Percentiles rank a stretch among this genome's conserved stretches.
phyloP scores from a whole-genome alignment of 2,113 vertebrate genomes.

The Nerophis lumbriciformis region DNA sequence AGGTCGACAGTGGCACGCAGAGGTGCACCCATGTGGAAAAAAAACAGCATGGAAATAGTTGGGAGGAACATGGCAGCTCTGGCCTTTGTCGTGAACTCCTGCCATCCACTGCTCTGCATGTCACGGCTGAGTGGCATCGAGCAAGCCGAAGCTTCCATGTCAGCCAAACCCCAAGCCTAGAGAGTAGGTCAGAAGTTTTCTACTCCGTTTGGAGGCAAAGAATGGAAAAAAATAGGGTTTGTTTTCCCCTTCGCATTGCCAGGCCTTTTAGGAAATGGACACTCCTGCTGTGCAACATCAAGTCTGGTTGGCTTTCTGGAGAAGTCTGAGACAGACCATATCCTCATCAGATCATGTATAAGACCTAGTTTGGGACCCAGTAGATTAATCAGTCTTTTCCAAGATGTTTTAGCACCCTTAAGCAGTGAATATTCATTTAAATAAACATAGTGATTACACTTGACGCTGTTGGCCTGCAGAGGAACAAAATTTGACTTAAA shows the following conservation, averaged over 20 bases:
- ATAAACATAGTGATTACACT: constrained; percentile 45
- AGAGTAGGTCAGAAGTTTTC: constrained; percentile 57
- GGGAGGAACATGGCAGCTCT: constrained; percentile 57
- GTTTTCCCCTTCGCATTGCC: constrained; percentile 61
- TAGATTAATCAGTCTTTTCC: constrained; percentile 17
- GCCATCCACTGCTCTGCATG: constrained; percentile 51
- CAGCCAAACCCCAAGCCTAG: constrained; percentile 52
- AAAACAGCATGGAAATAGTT: constrained; percentile 31
- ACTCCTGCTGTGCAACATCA: constrained; percentile 48
- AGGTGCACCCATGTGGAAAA: constrained; percentile 53
- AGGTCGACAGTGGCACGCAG: constrained; percentile 6
- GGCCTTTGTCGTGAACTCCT: constrained; percentile 46
- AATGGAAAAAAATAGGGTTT: constrained; percentile 62
- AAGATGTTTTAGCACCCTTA: constrained; percentile 26
- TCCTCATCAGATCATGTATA: constrained; percentile 26
- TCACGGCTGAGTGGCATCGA: constrained; percentile 68
- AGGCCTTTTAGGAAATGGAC: constrained; percentile 55
- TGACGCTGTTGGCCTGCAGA: constrained; percentile 34
- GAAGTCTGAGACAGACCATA: constrained; percentile 15
- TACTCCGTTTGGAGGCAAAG: constrained; percentile 49
- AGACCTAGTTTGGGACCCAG: constrained; percentile 7
- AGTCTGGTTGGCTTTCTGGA: constrained; percentile 39
- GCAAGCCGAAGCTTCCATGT: constrained; percentile 58
- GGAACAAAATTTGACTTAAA: constrained; percentile 27
- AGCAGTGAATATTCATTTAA: constrained; percentile 28